Conservation (phyloP, 2,888 invertebrate species). For the Agonopterix heracliana region DNA sequence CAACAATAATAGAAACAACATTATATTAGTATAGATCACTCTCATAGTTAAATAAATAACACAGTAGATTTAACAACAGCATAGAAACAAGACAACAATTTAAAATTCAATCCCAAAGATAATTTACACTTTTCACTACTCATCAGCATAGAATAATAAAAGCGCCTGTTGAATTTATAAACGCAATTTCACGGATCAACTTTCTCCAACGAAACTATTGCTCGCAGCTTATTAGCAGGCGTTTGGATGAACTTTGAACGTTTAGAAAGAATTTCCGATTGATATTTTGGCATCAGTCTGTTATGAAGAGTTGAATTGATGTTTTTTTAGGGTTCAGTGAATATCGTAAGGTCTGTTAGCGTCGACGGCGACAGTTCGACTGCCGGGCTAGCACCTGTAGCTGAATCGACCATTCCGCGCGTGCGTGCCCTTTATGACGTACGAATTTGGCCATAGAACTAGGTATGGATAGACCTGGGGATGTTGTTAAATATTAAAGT, state of each 20-base stretch:
- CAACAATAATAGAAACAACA: slow-evolving; percentile 33
- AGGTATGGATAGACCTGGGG: slow-evolving; percentile 16
- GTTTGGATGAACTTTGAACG: slow-evolving; percentile 16
- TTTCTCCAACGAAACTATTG: slow-evolving; percentile 21
- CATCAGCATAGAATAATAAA: slow-evolving; percentile 19
- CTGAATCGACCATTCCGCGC: slow-evolving; percentile 72
- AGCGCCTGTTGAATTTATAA: slow-evolving; percentile 62
- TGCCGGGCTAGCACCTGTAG: slow-evolving; percentile 72
- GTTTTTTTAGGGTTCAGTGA: slow-evolving; percentile 14
- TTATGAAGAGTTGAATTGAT: slow-evolving; percentile 35
- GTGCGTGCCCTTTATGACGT: slow-evolving; percentile 71
- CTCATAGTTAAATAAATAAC: slow-evolving; percentile 30
- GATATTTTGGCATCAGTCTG: slow-evolving; percentile 36
- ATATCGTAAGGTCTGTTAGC: slow-evolving; percentile 25
- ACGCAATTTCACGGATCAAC: slow-evolving; percentile 27
- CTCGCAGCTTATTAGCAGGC: slow-evolving; percentile 29
- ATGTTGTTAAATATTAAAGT: no score
- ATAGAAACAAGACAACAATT: slow-evolving; percentile 41
- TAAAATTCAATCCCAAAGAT: slow-evolving; percentile 41
- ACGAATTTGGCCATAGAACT: slow-evolving; percentile 41
- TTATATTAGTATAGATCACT: slow-evolving; percentile 18
- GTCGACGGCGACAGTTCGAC: slow-evolving; percentile 46
- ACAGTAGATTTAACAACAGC: slow-evolving; percentile 40
- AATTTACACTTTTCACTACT: slow-evolving; percentile 25
- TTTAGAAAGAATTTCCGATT: slow-evolving; percentile 13